phyloP scores from a whole-genome alignment of 1,140 invertebrate species.

The Drosophila tropicalis region DNA sequence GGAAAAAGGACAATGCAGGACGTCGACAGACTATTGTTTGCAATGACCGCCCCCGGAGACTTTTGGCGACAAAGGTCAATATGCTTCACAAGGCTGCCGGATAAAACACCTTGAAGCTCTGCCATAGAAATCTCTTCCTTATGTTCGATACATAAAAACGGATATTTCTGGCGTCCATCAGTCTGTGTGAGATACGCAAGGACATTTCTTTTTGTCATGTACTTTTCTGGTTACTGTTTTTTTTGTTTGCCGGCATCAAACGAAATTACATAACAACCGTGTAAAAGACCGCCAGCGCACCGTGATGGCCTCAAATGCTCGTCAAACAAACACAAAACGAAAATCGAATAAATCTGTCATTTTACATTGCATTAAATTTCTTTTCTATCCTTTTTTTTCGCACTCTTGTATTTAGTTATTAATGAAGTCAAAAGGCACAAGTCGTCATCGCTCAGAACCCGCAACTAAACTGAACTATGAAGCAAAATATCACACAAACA shows the following conservation, averaged over 20 bases:
- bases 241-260: background rate
- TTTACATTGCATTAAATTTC: background rate
- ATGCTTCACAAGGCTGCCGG: conserved; percentile 33
- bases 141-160: background rate
- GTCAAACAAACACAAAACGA: background rate
- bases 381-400: conserved; percentile 2
- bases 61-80: conserved; percentile 57
- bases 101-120: conserved; percentile 28
- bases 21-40: background rate
- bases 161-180: conserved; percentile 14
- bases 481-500: conserved; percentile 49
- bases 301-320: background rate
- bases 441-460: conserved; percentile 17
- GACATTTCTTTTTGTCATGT: conserved; percentile 13
- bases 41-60: conserved; percentile 14
- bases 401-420: conserved; percentile 51
- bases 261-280: background rate
- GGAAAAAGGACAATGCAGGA: conserved; percentile 4
- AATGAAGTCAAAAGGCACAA: conserved; percentile 23
- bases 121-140: conserved; percentile 7
- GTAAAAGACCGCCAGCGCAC: background rate
- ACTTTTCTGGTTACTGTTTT: background rate
- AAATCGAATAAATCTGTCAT: background rate
- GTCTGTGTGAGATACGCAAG: conserved; percentile 18
- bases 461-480: conserved; percentile 39